A percentile compares a stretch with the other conserved stretches of the same genome.
phyloP scores from a whole-genome alignment of 2,113 vertebrate genomes.

The Ibidorhyncha struthersii region DNA sequence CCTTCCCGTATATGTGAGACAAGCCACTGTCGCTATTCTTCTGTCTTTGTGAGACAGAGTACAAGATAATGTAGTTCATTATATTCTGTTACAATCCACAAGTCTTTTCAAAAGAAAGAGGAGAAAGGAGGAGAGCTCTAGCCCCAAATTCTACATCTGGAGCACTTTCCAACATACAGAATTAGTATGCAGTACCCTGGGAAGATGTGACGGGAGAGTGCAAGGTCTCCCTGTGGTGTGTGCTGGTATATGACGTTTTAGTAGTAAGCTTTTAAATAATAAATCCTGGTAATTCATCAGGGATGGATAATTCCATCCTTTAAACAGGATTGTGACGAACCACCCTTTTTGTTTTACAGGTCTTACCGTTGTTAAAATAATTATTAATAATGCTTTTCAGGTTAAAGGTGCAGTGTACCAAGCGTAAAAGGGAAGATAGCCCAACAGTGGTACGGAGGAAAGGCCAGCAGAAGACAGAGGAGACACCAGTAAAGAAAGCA shows the following conservation, averaged over 20 bases:
- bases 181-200: not conserved
- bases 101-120: not conserved
- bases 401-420: constrained; percentile 79
- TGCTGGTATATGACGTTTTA: not conserved
- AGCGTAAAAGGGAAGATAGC: constrained; percentile 86
- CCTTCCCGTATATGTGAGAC: not conserved
- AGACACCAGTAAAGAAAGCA: constrained; percentile 81
- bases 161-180: not conserved
- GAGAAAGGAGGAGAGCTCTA: not conserved
- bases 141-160: not conserved
- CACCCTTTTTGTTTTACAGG: not conserved
- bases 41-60: not conserved
- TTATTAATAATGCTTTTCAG: constrained; percentile 50
- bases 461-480: constrained; percentile 85
- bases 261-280: not conserved
- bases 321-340: not conserved
- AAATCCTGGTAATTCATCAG: not conserved
- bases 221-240: not conserved
- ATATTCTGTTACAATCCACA: not conserved
- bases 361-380: not conserved
- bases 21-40: not conserved
- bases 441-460: constrained; percentile 83
- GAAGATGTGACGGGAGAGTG: not conserved
- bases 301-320: not conserved
- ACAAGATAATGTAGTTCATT: not conserved